These are phyloP conservation scores for Caenorhabditis plicata DNA, from an alignment of 2,888 invertebrate genomes.

Conservation along the genomic window DNA sequence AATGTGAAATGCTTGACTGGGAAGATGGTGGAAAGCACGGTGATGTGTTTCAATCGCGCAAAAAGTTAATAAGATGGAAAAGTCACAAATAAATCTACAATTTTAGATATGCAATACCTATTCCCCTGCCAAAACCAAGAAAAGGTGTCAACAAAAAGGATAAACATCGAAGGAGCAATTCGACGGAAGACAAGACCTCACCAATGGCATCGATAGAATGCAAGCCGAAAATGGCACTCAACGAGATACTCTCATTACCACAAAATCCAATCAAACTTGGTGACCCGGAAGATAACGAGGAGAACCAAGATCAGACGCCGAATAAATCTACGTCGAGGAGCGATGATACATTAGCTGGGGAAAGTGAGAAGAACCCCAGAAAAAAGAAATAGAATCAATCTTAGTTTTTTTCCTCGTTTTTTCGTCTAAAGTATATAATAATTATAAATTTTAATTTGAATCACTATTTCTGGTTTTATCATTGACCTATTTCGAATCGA, in stretches of 20 bases:
- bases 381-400: no score
- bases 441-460: no score
- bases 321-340: constrained; percentile 23
- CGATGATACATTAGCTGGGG: constrained; percentile 23
- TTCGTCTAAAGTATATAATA: no score
- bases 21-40: constrained; percentile 14
- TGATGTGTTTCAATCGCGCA: constrained; percentile 1
- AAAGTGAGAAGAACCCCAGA: no score
- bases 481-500: no score
- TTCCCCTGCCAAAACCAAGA: no score
- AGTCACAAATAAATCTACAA: no score
- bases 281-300: constrained; percentile 5
- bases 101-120: no score
- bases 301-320: constrained; percentile 1
- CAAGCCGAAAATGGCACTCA: constrained; percentile 9
- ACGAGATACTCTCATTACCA: constrained; percentile 18
- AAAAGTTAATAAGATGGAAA: neutral
- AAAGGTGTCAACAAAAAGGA: neutral
- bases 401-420: no score
- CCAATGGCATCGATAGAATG: constrained; percentile 7
- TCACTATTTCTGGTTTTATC: no score
- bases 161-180: no score
- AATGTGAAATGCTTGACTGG: constrained; percentile 27
- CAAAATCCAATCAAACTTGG: neutral
- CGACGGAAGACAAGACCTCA: neutral